Percentiles rank a stretch among this genome's conserved stretches.
Conservation (phyloP, 2,797 vertebrate species). For the Netta rufina region DNA sequence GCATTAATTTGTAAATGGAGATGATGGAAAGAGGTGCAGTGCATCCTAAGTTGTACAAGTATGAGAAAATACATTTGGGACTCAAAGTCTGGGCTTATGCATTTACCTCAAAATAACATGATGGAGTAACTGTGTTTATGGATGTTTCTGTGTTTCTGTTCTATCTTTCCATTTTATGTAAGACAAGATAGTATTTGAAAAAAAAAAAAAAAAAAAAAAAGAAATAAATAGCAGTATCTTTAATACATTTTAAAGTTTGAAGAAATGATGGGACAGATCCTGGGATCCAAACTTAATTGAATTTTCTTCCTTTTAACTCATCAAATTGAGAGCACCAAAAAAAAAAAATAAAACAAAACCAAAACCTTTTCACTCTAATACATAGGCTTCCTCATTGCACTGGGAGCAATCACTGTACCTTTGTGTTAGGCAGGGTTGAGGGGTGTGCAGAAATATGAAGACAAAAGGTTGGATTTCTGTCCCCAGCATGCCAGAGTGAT, state of each 20-base stretch:
- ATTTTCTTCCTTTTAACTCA: neutral
- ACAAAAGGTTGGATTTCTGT: neutral
- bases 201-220: too few relatives aligned
- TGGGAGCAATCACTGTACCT: neutral
- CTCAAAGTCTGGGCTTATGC: neutral
- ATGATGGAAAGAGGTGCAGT: neutral
- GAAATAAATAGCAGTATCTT: neutral
- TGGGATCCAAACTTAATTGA: neutral
- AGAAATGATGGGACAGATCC: neutral
- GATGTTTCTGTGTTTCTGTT: neutral
- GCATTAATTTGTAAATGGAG: neutral
- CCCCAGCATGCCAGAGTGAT: neutral
- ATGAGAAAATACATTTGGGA: neutral
- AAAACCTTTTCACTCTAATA: accelerated
- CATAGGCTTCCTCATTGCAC: neutral
- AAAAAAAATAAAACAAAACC: neutral
- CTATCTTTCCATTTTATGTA: neutral
- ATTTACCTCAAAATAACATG: neutral
- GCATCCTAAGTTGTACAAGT: neutral
- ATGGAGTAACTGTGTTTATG: neutral
- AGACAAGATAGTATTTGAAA: neutral
- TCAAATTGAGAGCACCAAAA: neutral
- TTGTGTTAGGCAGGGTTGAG: neutral
- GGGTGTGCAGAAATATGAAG: neutral
- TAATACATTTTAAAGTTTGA: neutral